Conservation (phyloP, 1,140 invertebrate genomes). For the Pomacea maculata region DNA sequence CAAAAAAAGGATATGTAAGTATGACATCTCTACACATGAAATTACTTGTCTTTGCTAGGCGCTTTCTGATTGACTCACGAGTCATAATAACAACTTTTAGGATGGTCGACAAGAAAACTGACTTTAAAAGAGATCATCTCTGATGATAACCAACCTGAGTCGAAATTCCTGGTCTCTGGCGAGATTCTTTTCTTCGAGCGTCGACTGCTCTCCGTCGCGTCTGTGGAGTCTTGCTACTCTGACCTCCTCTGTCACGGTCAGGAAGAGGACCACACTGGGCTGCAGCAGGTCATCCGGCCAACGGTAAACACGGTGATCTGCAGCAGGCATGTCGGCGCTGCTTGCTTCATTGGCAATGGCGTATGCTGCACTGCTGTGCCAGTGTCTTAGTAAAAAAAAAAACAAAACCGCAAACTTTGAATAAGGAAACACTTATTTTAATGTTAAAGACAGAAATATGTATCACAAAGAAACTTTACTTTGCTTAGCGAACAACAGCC, state of each 20-base stretch:
- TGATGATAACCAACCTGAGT: conserved; percentile 33
- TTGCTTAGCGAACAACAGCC: too few species aligned
- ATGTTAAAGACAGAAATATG: too few species aligned
- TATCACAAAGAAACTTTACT: too few species aligned
- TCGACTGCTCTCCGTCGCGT: conserved; percentile 30
- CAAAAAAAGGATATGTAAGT: too few species aligned
- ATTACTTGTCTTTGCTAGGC: too few species aligned
- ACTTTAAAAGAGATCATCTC: too few species aligned
- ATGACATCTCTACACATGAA: too few species aligned
- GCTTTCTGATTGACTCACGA: too few species aligned
- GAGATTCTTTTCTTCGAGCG: conserved; percentile 44
- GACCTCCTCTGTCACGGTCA: conserved; percentile 48
- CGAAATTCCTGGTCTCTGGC: conserved; percentile 47
- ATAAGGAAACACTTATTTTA: background rate
- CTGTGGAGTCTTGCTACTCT: conserved; percentile 36
- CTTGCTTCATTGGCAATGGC: conserved; percentile 53
- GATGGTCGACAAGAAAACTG: too few species aligned
- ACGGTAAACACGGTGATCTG: conserved; percentile 38
- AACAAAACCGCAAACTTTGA: too few species aligned
- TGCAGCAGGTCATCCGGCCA: conserved; percentile 48
- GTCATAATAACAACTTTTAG: too few species aligned
- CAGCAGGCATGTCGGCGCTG: conserved; percentile 33
- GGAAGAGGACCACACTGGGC: conserved; percentile 46
- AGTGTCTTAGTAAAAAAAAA: conserved; percentile 33
- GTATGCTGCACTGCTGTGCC: conserved; percentile 58